Evolutionary conservation across 2,888 invertebrate species (phyloP).

Genomic region (Bruchidius siliquastri): DNA sequence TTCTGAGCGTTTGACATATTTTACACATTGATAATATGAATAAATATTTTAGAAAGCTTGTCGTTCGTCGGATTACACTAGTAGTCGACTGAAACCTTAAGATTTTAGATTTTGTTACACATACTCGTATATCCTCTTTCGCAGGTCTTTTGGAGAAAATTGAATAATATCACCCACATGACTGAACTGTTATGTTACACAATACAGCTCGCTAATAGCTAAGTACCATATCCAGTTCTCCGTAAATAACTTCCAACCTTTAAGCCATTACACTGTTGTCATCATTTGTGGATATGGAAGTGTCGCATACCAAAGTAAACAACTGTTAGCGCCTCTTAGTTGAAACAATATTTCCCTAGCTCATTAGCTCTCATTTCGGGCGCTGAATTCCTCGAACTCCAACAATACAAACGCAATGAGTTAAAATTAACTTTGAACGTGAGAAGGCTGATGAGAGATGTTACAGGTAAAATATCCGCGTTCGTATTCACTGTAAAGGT

Average conservation of each 20-base stretch:
- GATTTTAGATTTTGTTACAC: no score
- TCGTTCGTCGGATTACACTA: no score
- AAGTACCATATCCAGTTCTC: not conserved
- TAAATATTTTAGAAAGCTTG: no score
- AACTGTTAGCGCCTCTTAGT: not conserved
- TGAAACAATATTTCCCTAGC: not conserved
- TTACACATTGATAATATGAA: no score
- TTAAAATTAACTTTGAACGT: not conserved
- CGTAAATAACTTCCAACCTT: not conserved
- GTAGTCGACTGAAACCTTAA: no score
- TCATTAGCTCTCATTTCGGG: not conserved
- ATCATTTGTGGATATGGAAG: not conserved
- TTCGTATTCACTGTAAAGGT: not conserved
- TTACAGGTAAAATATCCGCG: not conserved
- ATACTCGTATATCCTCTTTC: no score
- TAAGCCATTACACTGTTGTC: not conserved
- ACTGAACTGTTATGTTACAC: not conserved
- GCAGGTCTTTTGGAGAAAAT: no score
- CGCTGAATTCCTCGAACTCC: not conserved
- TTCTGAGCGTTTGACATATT: no score
- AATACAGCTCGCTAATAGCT: not conserved
- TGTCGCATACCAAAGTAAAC: not conserved
- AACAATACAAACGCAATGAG: not conserved
- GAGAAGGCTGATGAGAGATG: not conserved
- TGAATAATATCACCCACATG: no score